Base-by-base conservation (phyloP, 2,888 invertebrate species). In the Cheilosia grossa region DNA sequence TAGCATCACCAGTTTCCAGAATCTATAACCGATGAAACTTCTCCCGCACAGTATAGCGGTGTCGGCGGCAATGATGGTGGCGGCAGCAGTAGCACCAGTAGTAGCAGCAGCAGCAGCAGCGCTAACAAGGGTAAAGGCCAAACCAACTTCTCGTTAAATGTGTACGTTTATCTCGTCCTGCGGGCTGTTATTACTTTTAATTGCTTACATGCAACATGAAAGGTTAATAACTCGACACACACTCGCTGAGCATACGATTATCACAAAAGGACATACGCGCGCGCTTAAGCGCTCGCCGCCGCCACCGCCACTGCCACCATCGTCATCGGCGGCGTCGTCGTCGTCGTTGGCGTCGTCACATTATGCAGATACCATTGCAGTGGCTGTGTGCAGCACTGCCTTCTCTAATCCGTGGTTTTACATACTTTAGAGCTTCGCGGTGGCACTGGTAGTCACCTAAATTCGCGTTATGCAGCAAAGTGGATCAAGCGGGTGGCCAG, bases 101-200 rank as follows among this genome's bases (percentile, higher is more conserved):
- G 19, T 15, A 7, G n/a, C 7, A 15, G 42, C 15, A 42, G 13
- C 44, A 17, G 27, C 47, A 30, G 19, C 19, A 13, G n/a, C 13
- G 27, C 19, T 54, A 30, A 53, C 67, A 67, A 51, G 63, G 63
- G 67, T 21, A 73, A 80, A 70, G 73, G 73, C 69, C 53, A 70
- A 75, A 74, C 79, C 64, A 70, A 53, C 47, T 49, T 33, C 66
- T 61, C 47, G 75, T 66, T 70, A 75, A 85, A 81, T 66, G 81
- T 51, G 75, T 51, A 72, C 72, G 64, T 70, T 80, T 85, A 70
- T 85, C 81, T 70, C 80, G 33, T 51, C 85, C 70, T 64, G 70
- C 77, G 85, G 81, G 59, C 72, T 85, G 72, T 85, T 85, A 81
- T 85, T 85, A 85, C 85, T 85, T 81, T 85, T 81, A 85, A 85